A percentile compares a stretch with the other conserved stretches of the same genome.
Evolutionary conservation across 2,797 vertebrate genomes (phyloP).

Genomic region (Channallabes apus): DNA sequence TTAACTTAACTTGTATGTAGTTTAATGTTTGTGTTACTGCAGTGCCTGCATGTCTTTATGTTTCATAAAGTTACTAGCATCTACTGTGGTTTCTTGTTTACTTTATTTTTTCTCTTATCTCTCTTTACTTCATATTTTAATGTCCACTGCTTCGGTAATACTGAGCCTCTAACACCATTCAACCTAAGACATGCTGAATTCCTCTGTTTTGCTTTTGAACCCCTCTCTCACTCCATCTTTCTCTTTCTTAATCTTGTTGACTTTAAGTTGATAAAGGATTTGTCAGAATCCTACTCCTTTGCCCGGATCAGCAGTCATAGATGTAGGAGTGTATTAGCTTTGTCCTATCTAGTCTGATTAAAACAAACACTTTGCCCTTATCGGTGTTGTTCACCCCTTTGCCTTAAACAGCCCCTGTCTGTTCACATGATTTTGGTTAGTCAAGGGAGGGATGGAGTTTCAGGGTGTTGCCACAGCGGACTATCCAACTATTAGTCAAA

Average conservation of each 20-base stretch:
- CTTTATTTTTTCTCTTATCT: background rate
- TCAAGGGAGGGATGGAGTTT: background rate
- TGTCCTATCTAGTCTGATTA: conserved; percentile 14
- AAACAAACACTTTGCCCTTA: conserved; percentile 30
- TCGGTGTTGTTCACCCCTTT: conserved; percentile 9
- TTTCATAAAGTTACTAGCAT: background rate
- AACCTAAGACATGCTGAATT: background rate
- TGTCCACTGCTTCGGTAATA: background rate
- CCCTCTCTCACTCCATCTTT: background rate
- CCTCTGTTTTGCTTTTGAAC: background rate
- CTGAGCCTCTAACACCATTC: background rate
- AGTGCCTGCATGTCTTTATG: background rate
- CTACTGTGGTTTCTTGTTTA: background rate
- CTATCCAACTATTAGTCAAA: too few species aligned
- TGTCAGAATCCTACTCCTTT: conserved; percentile 21
- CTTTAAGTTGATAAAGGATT: background rate
- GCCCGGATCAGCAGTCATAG: conserved; percentile 11
- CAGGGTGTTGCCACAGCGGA: too few species aligned
- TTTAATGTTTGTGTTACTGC: background rate
- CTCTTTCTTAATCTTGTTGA: conserved; percentile 27
- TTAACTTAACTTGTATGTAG: too few species aligned
- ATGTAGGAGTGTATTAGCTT: conserved; percentile 26
- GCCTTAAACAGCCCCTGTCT: background rate
- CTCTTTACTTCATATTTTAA: background rate
- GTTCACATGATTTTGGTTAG: background rate